These are phyloP conservation scores for Salminus brasiliensis DNA, from an alignment of 2,113 vertebrate species.

Conservation along the genomic window DNA sequence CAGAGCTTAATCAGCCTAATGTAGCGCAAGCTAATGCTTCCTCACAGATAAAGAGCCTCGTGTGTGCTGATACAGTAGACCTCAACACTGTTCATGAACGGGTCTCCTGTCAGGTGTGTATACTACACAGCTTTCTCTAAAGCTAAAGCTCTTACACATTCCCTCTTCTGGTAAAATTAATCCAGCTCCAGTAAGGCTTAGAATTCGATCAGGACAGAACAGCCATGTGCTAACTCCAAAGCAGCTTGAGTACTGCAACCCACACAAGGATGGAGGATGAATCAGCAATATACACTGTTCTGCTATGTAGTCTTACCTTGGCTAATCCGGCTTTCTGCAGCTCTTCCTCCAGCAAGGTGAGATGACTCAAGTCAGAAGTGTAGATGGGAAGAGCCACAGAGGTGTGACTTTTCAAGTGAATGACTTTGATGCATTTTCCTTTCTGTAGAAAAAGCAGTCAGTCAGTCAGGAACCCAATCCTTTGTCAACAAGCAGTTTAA, in stretches of 20 bases:
- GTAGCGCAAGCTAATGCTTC: not conserved
- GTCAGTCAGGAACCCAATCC: too few species aligned
- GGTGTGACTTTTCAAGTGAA: constrained; percentile 84
- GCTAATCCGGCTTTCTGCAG: not conserved
- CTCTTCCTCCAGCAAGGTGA: constrained; percentile 57
- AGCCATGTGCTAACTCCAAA: not conserved
- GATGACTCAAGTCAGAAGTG: constrained; percentile 70
- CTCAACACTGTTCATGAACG: too few species aligned
- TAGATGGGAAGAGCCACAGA: constrained; percentile 86
- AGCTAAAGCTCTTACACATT: too few species aligned
- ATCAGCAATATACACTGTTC: too few species aligned
- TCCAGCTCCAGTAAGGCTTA: not conserved
- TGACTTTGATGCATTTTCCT: constrained; percentile 81
- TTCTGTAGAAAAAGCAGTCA: constrained; percentile 76
- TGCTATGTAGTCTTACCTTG: not conserved
- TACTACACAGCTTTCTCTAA: too few species aligned
- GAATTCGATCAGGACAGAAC: not conserved
- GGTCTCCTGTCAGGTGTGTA: too few species aligned
- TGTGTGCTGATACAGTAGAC: too few species aligned
- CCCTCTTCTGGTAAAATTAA: not conserved
- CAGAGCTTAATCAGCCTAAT: not conserved
- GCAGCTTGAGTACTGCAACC: not conserved
- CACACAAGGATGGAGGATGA: not conserved
- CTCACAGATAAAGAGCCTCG: too few species aligned
- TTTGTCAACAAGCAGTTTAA: too few species aligned